Evolutionary conservation across 2,888 invertebrate genomes (phyloP).

Genomic region (Plagiodera versicolora): DNA sequence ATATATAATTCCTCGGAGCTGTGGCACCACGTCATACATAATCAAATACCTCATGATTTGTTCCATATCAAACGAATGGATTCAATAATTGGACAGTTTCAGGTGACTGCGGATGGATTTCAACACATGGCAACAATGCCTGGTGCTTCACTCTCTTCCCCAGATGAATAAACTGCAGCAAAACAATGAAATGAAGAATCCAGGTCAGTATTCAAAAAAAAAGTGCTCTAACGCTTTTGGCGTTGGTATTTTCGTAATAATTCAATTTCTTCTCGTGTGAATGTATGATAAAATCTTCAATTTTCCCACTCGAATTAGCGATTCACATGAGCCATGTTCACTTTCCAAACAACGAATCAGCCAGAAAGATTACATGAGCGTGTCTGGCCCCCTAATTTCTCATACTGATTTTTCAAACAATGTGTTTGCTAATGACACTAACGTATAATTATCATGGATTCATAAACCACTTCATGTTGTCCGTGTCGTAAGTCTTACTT

Average conservation of each 20-base stretch:
- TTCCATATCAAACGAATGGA: too few relatives aligned
- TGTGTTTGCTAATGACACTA: constrained; percentile 8
- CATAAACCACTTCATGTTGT: neutral
- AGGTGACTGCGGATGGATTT: too few relatives aligned
- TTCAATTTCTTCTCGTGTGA: neutral
- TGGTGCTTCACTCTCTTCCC: too few relatives aligned
- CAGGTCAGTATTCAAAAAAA: neutral
- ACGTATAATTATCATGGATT: constrained; percentile 1
- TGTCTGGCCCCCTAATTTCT: neutral
- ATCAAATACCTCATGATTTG: too few relatives aligned
- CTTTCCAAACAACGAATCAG: neutral
- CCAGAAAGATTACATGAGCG: neutral
- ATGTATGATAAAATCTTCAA: neutral
- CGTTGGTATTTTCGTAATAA: neutral
- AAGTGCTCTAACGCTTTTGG: too few relatives aligned
- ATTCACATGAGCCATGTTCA: neutral
- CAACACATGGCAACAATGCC: too few relatives aligned
- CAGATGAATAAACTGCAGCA: too few relatives aligned
- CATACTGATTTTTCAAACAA: neutral
- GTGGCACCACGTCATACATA: too few relatives aligned
- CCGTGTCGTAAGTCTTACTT: neutral
- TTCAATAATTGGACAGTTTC: too few relatives aligned
- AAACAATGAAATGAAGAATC: too few relatives aligned
- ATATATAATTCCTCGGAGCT: too few relatives aligned
- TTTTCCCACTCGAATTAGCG: neutral